phyloP scores from a whole-genome alignment of 1,140 invertebrate species.

The Zaprionus taronus region DNA sequence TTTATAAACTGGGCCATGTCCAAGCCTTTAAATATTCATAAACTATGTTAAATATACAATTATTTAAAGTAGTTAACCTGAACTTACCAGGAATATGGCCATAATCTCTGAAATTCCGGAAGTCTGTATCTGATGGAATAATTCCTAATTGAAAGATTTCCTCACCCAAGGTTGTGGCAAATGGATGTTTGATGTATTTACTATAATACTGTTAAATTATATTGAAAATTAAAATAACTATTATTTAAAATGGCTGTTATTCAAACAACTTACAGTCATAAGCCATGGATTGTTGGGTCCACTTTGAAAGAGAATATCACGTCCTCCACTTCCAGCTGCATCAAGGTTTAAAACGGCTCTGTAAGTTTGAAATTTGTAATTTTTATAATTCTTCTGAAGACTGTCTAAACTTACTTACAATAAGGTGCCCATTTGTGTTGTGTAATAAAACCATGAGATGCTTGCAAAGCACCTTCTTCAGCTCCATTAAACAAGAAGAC shows the following conservation, averaged over 20 bases:
- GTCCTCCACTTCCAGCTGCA: conserved; percentile 96
- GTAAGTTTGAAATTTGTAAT: conserved; percentile 85
- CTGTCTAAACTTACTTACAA: conserved; percentile 78
- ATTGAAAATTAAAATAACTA: conserved; percentile 79
- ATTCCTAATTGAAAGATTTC: conserved; percentile 93
- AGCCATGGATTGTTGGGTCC: conserved; percentile 96
- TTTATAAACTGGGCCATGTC: conserved; percentile 97
- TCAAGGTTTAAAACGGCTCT: conserved; percentile 97
- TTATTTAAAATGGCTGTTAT: conserved; percentile 85
- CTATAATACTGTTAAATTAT: conserved; percentile 90
- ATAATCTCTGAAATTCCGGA: conserved; percentile 91
- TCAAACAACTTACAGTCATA: conserved; percentile 87
- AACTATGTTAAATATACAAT: not conserved
- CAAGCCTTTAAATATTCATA: conserved; percentile 80
- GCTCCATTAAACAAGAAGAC: conserved; percentile 96
- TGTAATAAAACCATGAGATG: conserved; percentile 91
- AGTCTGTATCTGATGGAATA: conserved; percentile 95
- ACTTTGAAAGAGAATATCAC: conserved; percentile 97
- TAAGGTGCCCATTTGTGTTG: conserved; percentile 90
- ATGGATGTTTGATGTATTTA: conserved; percentile 91
- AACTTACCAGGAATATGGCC: conserved; percentile 85
- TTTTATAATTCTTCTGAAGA: conserved; percentile 87
- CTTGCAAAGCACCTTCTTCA: conserved; percentile 88
- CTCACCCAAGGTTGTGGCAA: conserved; percentile 91
- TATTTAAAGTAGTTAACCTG: not conserved